These are phyloP conservation scores for Trididemnum nubilum DNA, from an alignment of 23 tunicate species.

Conservation along the genomic window DNA sequence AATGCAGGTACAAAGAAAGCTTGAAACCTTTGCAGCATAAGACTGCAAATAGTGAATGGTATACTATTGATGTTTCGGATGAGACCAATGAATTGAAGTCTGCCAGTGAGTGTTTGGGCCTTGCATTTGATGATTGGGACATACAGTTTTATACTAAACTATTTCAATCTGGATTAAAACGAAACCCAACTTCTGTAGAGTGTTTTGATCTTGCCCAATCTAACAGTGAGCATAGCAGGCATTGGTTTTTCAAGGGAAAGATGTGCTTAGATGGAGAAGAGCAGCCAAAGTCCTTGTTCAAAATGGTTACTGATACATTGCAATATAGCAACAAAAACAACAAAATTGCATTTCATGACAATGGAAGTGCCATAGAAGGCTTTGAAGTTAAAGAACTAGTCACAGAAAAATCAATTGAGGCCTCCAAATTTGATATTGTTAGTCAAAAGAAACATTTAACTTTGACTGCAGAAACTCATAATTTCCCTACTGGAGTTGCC, in stretches of 20 bases:
- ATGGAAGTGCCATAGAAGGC: constrained; percentile 81
- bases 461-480: constrained; percentile 90
- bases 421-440: constrained; percentile 7
- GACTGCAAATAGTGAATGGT: constrained; percentile 30
- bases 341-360: constrained; percentile 83
- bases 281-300: constrained; percentile 55
- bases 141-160: constrained; percentile 72
- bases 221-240: constrained; percentile 61
- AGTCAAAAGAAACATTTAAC: constrained; percentile 51
- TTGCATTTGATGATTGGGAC: constrained; percentile 88
- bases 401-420: constrained; percentile 20
- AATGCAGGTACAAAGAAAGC: constrained; percentile 35
- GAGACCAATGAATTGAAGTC: constrained; percentile 44
- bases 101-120: constrained; percentile 62
- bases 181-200: constrained; percentile 86
- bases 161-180: constrained; percentile 42
- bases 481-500: constrained; percentile 93
- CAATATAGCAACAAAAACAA: constrained; percentile 80
- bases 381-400: constrained; percentile 39
- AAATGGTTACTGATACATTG: constrained; percentile 63
- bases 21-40: constrained; percentile 1
- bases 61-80: constrained; percentile 53
- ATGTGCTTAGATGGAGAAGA: constrained; percentile 66
- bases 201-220: constrained; percentile 93
- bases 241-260: constrained; percentile 69